Base-by-base conservation (phyloP, 2,113 vertebrate genomes). In the Hippoglossus stenolepis region DNA sequence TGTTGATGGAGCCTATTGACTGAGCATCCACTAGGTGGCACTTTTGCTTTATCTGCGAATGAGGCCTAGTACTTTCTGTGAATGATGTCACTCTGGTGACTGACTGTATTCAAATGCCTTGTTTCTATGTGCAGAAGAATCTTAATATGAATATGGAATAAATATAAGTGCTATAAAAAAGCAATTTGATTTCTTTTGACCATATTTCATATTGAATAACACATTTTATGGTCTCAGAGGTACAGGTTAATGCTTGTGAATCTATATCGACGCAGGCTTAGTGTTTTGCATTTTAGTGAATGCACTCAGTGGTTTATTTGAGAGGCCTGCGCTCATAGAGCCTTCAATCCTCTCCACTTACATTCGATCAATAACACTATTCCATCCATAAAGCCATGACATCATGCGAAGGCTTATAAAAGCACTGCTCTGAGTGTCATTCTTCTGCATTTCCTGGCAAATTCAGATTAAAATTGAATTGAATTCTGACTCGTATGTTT, bases 291-390 rank as follows among this genome's bases (percentile, higher is more conserved):
- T 87, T 71, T 83, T 28, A 80, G 70, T 35, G 77, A 73, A 82
- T 70, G 83, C 67, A 82, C 69, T 77, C 49, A 4, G 49, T 49
- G 72, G 60, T 79, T 79, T 79, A 77, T 83, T 78, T 73, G 65
- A 75, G 63, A 70, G 65, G 47, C 60, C 75, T 77, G 77, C 82
- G 63, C 81, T 86, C 86, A 83, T 66, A 75, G 10, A 77, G 73
- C 70, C 72, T 84, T 86, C 79, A 87, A 57, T 83, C 83, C 83
- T 86, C 76, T 91, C 90, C 84, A 90, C 80, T 90, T 86, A 82
- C 84, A 87, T 77, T 65, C 43, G 47, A 87, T 90, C 89, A 86
- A 90, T 92, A 88, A 63, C 83, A 80, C 70, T 75, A 78, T 81
- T 76, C 83, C 85, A 79, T 90, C 90, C 73, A 78, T 84, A 78